Evolutionary conservation across 92 coral and sea anemone genomes (phyloP).

Genomic region (Epizoanthus rinbou): DNA sequence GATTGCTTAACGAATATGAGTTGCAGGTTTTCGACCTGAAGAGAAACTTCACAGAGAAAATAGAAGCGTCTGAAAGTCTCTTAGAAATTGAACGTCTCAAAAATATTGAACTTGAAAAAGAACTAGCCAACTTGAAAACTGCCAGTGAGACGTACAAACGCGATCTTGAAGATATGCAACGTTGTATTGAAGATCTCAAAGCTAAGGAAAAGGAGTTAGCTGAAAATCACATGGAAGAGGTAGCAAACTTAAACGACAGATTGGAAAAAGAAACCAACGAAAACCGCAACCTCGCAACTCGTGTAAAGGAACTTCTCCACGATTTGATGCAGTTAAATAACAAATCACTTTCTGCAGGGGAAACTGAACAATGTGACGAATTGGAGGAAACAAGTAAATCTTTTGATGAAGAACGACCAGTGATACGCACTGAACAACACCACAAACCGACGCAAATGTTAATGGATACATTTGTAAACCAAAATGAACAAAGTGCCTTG

Average conservation of each 20-base stretch:
- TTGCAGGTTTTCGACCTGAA: constrained; percentile 69
- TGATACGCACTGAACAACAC: constrained; percentile 18
- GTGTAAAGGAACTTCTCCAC: constrained; percentile 69
- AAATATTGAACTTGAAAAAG: constrained; percentile 61
- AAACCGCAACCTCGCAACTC: constrained; percentile 64
- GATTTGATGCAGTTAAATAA: constrained; percentile 73
- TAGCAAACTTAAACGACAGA: constrained; percentile 57
- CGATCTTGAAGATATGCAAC: constrained; percentile 59
- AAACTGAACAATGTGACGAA: constrained; percentile 58
- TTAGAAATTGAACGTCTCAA: constrained; percentile 59
- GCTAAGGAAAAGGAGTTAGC: constrained; percentile 57
- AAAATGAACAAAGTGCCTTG: neutral
- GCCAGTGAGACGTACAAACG: constrained; percentile 53
- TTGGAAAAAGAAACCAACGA: constrained; percentile 60
- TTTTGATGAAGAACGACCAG: constrained; percentile 22
- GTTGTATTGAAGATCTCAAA: constrained; percentile 49
- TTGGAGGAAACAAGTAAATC: constrained; percentile 49
- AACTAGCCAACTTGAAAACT: constrained; percentile 46
- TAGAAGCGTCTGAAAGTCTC: constrained; percentile 53
- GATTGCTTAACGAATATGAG: constrained; percentile 61
- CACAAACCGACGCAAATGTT: constrained; percentile 19
- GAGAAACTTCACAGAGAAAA: constrained; percentile 61
- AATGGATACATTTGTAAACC: constrained; percentile 3
- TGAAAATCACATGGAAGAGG: constrained; percentile 57
- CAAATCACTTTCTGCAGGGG: constrained; percentile 63